These are phyloP conservation scores for Ochlodes sylvanus DNA, from an alignment of 2,888 invertebrate genomes.

Conservation along the genomic window DNA sequence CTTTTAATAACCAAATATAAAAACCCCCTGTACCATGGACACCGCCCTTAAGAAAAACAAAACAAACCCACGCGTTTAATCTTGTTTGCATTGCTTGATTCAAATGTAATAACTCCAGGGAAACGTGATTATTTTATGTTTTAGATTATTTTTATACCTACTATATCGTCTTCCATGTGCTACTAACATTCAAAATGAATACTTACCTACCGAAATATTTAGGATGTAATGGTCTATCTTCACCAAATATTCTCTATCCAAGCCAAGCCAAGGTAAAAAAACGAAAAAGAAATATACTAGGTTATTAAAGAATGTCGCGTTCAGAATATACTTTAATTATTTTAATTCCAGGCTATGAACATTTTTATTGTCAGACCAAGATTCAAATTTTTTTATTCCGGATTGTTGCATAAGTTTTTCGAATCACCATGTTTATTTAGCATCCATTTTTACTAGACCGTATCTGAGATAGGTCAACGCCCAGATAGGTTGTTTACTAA, in stretches of 20 bases:
- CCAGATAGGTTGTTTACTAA: constrained; percentile 26
- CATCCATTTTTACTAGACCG: constrained; percentile 5
- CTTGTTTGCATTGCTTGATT: neutral
- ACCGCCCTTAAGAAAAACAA: neutral
- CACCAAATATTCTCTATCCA: too few relatives aligned
- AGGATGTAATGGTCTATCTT: too few relatives aligned
- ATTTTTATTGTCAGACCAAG: too few relatives aligned
- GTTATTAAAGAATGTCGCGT: too few relatives aligned
- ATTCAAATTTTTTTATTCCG: too few relatives aligned
- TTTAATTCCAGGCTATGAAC: too few relatives aligned
- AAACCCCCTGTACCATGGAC: neutral
- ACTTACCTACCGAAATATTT: too few relatives aligned
- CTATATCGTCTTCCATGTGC: too few relatives aligned
- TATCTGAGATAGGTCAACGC: constrained; percentile 17
- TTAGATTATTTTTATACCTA: neutral
- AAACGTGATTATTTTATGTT: neutral
- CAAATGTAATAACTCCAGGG: neutral
- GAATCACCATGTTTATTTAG: constrained; percentile 12
- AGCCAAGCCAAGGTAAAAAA: too few relatives aligned
- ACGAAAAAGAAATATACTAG: too few relatives aligned
- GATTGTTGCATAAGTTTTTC: neutral
- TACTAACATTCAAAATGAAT: too few relatives aligned
- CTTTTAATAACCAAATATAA: neutral
- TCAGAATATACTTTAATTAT: too few relatives aligned
- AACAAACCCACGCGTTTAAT: neutral